Conservation (phyloP, 2,797 vertebrate species). For the Rhincodon typus region DNA sequence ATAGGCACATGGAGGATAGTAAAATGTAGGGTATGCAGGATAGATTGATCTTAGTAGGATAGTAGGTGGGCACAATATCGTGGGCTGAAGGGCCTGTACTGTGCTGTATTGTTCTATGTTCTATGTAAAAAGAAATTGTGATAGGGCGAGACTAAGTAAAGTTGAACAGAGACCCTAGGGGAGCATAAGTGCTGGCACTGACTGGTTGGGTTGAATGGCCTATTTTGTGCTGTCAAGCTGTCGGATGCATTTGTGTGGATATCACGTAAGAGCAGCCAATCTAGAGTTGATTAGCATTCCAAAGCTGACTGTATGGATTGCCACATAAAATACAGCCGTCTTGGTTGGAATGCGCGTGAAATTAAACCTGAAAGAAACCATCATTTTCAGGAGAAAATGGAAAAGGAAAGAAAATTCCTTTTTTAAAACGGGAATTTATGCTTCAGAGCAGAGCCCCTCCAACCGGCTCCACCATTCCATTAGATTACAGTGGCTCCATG, state of each 20-base stretch:
- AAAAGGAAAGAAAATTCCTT: neutral
- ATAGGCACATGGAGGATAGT: too few relatives aligned
- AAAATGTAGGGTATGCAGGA: too few relatives aligned
- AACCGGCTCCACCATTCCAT: too few relatives aligned
- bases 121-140: neutral
- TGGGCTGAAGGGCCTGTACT: too few relatives aligned
- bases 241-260: neutral
- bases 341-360: neutral
- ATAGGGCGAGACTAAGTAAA: neutral
- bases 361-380: neutral
- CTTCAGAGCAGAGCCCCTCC: too few relatives aligned
- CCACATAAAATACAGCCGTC: neutral
- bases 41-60: too few relatives aligned
- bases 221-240: neutral
- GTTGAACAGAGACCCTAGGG: neutral
- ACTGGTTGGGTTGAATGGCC: neutral
- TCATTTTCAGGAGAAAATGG: neutral
- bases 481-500: too few relatives aligned
- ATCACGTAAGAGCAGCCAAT: neutral
- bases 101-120: too few relatives aligned
- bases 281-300: neutral
- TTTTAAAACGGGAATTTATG: too few relatives aligned
- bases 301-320: neutral
- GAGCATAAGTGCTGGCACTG: neutral
- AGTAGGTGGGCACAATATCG: too few relatives aligned